Conservation (phyloP, 2,113 vertebrate genomes). For the Albula goreensis region DNA sequence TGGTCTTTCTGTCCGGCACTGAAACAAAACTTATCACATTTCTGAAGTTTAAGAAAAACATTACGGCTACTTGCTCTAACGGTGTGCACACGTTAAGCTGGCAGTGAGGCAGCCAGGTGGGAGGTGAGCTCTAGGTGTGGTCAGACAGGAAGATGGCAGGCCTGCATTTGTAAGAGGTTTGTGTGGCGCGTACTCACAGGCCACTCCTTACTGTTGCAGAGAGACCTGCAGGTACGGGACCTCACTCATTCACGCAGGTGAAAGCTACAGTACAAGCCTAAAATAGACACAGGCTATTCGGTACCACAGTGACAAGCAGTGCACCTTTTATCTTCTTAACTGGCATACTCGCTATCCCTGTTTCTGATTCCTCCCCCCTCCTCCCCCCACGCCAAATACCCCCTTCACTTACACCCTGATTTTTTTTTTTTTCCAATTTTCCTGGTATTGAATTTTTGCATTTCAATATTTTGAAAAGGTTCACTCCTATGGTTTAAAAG, state of each 20-base stretch:
- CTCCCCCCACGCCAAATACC: slow-evolving; percentile 33
- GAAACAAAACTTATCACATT: no score
- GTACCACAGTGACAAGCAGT: slow-evolving; percentile 97
- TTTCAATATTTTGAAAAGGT: not conserved
- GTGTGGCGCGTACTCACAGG: slow-evolving; percentile 96
- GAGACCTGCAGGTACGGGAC: slow-evolving; percentile 99
- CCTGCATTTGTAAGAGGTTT: no score
- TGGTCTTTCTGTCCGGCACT: not conserved
- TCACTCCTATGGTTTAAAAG: not conserved
- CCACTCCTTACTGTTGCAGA: slow-evolving; percentile 99
- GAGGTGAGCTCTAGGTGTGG: no score
- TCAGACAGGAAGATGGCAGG: no score
- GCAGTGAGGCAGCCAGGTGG: no score
- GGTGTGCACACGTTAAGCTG: not conserved
- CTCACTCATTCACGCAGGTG: slow-evolving; percentile 96
- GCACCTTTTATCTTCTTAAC: not conserved
- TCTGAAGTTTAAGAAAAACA: no score
- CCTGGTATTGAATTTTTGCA: not conserved
- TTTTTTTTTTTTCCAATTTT: not conserved
- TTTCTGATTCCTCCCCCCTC: slow-evolving; percentile 8
- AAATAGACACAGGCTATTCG: slow-evolving; percentile 99
- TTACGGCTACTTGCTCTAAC: not conserved
- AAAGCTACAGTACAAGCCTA: slow-evolving; percentile 99
- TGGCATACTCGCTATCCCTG: slow-evolving; percentile 48
- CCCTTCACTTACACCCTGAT: not conserved